Base-by-base conservation (phyloP, 2,797 vertebrate genomes). In the Paedocypris micromegethes region DNA sequence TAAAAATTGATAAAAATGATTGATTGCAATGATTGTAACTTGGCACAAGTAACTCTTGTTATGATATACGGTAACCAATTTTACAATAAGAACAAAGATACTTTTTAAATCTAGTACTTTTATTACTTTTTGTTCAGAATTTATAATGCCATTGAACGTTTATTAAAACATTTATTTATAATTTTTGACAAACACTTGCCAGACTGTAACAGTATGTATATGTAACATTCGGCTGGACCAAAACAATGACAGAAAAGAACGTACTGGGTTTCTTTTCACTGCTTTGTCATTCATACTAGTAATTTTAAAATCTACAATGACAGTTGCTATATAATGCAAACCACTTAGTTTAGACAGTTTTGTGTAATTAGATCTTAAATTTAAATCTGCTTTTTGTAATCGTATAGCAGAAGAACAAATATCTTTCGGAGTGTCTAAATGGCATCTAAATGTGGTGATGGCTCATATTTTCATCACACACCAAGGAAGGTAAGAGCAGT, bases 401-500 rank as follows among this genome's bases (percentile, higher is more conserved):
- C 64, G 51, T 39, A 50, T 50, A 4, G 40, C 4, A 47, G 5
- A 42, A 72, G 5, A 44, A 38, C 5, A 64, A 70, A 75, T 53
- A 42, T 42, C 65, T 84, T 84, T 83, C 75, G 86, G 77, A 79
- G 75, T 90, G 66, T 37, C 40, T 89, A 83, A 95, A 77, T 83
- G 70, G 78, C 51, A 77, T 85, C 86, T 78, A 83, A 75, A 64
- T 82, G 76, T 66, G 66, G 64, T 68, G 74, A 72, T 61, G 57
- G 68, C 48, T 72, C 64, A 66, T 2, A 65, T 67, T 77, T 9
- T 86, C 91, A 91, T 98, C 93, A 97, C 72, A 76, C 84, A 2
- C 52, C 72, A 52, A 91, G 75, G 81, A 95, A 96, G 75, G 91
- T 87, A 76, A 90, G 84, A 9, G 93, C 91, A 2, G 86, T 90